Evolutionary conservation across 2,113 vertebrate genomes (phyloP), one percentile per base, ranked within the genome.

Genomic region (Ammodytes marinus): DNA sequence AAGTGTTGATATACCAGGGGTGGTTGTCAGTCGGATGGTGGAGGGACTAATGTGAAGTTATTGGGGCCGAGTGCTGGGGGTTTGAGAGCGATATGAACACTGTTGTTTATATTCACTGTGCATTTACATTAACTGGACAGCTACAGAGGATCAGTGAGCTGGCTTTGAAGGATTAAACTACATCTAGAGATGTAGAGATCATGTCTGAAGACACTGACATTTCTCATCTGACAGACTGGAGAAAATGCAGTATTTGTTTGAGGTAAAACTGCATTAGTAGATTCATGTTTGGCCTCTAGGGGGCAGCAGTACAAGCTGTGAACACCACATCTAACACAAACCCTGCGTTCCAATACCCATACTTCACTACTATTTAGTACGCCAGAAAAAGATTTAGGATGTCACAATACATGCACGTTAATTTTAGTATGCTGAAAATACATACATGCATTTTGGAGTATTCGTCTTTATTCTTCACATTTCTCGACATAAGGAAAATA

Each of bases 71-170:
- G 80, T 54, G 69, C 74, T 40, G 35, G 43, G 55, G 12, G 12
- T 63, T 67, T 39, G 10, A 17, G 57, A 55, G 66, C 13, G 1
- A 49, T 40, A 60, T 4, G 42, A 82, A 69, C 61, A 61, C 60
- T 64, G 64, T 53, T 74, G 60, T 15, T 76, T 58, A 55, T 46
- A 81, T 37, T 84, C 68, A 80, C 74, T 77, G 74, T 86, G 82
- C 61, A 76, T 83, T 84, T 57, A 68, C 58, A 43, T 46, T 64
- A 60, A 13, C 40, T 47, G 17, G 27, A 64, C 15, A 3, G 50
- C 12, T 15, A 4, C 52, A 59, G 17, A 49, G 60, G 3, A 10
- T 64, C 49, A 35, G 19, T 49, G 53, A 77, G 46, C 5, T 6
- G 14, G 1, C 14, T 4, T 8, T 53, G 39, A 68, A 42, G 35